Base-by-base conservation (phyloP, 1,140 invertebrate species). In the Harlomillsia oculata region DNA sequence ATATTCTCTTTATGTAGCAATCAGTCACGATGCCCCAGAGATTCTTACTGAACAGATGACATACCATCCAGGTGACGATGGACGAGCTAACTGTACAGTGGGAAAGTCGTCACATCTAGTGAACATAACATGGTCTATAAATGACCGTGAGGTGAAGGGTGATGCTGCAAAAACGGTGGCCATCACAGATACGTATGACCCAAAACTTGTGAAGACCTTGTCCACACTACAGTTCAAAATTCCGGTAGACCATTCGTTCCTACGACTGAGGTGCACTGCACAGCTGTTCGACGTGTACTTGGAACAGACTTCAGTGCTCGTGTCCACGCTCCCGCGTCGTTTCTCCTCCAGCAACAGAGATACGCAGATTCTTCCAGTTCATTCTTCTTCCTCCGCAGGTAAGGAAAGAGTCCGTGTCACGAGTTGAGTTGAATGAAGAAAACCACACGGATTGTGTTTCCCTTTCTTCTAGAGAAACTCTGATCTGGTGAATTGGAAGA, bases 121-220 rank as follows among this genome's bases (percentile, higher is more conserved):
- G 2, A 66, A 66, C 45, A 53, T 66, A 14, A 60, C 60, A 18
- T 66, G 65, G 65, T 65, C 55, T 32, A 63, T 66, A 9, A 59
- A 66, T 44, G 61, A 55, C 16, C 18, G 55, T 5, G 29, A 53
- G 57, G 65, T 66, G 58, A 52, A 26, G 20, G n/a, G n/a, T n/a
- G n/a, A n/a, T n/a, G n/a, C n/a, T 11, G 8, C 28, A 3, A 5
- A 16, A 21, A 34, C 16, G 21, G 45, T 48, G 14, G 36, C 45
- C 9, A 21, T 16, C 28, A 32, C 30, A 14, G 45, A 48, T 20
- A n/a, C 3, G 16, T 28, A 48, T 2, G 45, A 48, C 28, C 13
- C 18, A 23, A 48, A 34, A 30, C 25, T 48, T n/a, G 44, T 48
- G 34, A 41, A 44, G 29, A 39, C 40, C 25, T 56, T 41, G 20